A percentile compares a stretch with the other conserved stretches of the same genome.
phyloP scores from a whole-genome alignment of 1,140 invertebrate genomes.

The Melipona quadrifasciata region DNA sequence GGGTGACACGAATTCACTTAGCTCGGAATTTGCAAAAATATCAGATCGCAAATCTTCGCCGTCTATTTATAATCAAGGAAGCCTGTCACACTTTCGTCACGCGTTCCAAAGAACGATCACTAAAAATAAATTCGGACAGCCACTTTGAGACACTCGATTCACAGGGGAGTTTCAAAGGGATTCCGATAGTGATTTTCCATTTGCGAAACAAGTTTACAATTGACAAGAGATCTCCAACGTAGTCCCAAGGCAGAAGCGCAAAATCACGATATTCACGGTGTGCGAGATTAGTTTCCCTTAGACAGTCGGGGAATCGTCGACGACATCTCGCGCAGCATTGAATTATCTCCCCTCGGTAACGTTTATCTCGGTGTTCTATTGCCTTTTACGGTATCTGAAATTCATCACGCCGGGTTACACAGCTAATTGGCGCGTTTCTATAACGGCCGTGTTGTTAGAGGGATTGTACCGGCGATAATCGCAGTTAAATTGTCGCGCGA shows the following conservation, averaged over 20 bases:
- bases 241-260: too few species aligned
- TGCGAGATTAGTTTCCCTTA: constrained; percentile 8
- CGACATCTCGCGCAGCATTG: background rate
- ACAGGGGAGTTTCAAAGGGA: too few species aligned
- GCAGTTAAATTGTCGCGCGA: constrained; percentile 63
- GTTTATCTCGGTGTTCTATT: constrained; percentile 26
- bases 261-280: background rate
- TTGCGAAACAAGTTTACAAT: background rate
- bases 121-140: too few species aligned
- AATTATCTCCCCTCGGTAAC: constrained; percentile 7
- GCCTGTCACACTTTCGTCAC: background rate
- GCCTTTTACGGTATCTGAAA: constrained; percentile 43
- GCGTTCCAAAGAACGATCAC: background rate
- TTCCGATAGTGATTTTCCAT: too few species aligned
- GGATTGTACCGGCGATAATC: constrained; percentile 63
- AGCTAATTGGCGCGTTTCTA: constrained; percentile 53
- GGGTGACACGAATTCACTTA: background rate
- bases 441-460: constrained; percentile 60
- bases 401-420: constrained; percentile 44
- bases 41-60: background rate
- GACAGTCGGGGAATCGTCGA: background rate
- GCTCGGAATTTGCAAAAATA: background rate
- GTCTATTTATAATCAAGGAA: background rate
- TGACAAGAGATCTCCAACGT: background rate
- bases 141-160: too few species aligned